Base-by-base conservation (phyloP, 2,888 invertebrate species). In the Ochropacha duplaris region DNA sequence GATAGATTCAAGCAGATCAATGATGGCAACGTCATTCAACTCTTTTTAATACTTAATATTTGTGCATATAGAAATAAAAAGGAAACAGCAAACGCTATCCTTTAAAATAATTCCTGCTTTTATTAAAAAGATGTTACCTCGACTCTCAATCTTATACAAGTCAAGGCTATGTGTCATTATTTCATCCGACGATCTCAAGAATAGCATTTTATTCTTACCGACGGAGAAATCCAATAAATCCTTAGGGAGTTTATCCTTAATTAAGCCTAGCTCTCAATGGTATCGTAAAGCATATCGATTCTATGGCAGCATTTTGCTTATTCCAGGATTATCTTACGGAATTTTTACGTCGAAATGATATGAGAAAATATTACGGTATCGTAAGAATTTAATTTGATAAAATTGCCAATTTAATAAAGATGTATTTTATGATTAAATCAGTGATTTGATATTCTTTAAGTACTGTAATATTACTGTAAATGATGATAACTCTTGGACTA, bases 151-250 rank as follows among this genome's bases (percentile, higher is more conserved):
- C 36, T 1, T 34, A n/a, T n/a, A n/a, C 44, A 44, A 19, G 19
- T 44, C 16, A 44, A 31, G 19, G 22, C 31, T 31, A 34, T 22
- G 44, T 60, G 22, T 49, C 49, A 36, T 50, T 59, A 34, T 54
- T 50, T 54, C 31, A 36, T 49, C 39, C 24, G 8, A 22, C 19
- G 22, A 52, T 31, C 12, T 34, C 31, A 52, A 16, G 52, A 52
- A 31, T 34, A 34, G 22, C 52, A 31, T 52, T 52, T 52, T 52
- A 31, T 31, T 22, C 52, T 52, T 31, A 52, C 31, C 8, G 44
- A 52, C 31, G 34, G 22, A 52, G 50, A 50, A 52, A 52, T 51
- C 50, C 50, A 26, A 51, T 51, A 51, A 51, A 51, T 9, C 52
- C 52, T 34, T 34, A 34, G 52, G 52, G 52, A 52, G 16, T 12